phyloP scores from a whole-genome alignment of 1,140 invertebrate species.

The Thaumetopoea pityocampa region DNA sequence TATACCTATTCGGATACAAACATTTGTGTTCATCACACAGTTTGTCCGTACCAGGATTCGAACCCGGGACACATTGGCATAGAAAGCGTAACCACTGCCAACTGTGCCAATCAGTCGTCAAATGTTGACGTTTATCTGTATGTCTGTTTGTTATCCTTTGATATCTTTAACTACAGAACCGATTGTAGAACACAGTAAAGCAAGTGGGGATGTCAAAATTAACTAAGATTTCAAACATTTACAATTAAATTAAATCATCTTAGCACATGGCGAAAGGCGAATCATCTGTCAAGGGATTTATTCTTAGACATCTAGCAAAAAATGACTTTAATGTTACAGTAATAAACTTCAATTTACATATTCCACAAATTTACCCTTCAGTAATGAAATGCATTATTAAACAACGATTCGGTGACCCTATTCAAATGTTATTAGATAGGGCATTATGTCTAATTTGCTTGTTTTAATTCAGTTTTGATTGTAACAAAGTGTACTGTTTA shows the following conservation, averaged over 20 bases:
- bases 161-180: too few species aligned
- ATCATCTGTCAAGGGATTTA: constrained; percentile 50
- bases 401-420: constrained; percentile 59
- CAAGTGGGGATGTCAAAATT: too few species aligned
- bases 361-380: constrained; percentile 17
- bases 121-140: too few species aligned
- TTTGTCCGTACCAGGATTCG: too few species aligned
- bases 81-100: too few species aligned
- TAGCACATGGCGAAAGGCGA: constrained; percentile 51
- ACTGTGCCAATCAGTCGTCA: too few species aligned
- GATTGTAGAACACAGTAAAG: too few species aligned
- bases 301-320: neutral
- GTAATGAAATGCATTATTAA: constrained; percentile 65
- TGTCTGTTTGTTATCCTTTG: too few species aligned
- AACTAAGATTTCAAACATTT: constrained; percentile 36
- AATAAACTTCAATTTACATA: constrained; percentile 24
- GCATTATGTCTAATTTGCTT: constrained; percentile 68
- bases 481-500: constrained; percentile 59
- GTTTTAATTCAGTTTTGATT: constrained; percentile 72
- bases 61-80: too few species aligned
- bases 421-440: constrained; percentile 56
- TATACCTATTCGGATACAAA: too few species aligned
- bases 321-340: neutral
- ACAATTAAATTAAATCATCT: constrained; percentile 38
- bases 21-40: too few species aligned